Base-by-base conservation (phyloP, 2,888 invertebrate species). In the Latrodectus hesperus region DNA sequence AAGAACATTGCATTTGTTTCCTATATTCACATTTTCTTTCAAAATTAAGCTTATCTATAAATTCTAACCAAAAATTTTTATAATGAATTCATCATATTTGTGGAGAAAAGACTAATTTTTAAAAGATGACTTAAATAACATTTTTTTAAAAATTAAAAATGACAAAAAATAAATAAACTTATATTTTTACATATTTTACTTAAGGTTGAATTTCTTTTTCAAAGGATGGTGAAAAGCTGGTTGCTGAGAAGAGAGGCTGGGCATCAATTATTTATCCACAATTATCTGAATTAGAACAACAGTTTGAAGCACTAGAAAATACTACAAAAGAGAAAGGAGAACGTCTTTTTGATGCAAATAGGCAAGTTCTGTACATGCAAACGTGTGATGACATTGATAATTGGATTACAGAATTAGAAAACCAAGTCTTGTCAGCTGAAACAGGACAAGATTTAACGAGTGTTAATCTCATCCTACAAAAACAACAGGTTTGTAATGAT, bases 381-480 rank as follows among this genome's bases (percentile, higher is more conserved):
- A 98, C 98, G 60, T 98, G 98, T 93, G 99, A 99, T 92, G 99
- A 99, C 91, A 98, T 99, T 92, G 99, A 99, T 92, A 97, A 98
- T 0, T 99, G 99, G 97, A 98, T 99, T 94, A 97, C 96, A 92
- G 98, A 99, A 91, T 94, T 99, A 90, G 99, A 99, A 93, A 98
- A 98, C 91, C 99, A 99, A 93, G 98, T 98, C 92, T 96, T 97
- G 91, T 96, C 96, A 91, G 97, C 97, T 88, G 98, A 98, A 92
- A 97, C 97, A 71, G 98, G 98, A 90, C 93, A 93, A 88, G 99
- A 99, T 94, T 94, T 99, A 91, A 99, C 99, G 81, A 99, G 99
- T 74, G 99, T 99, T 88, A 99, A 99, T 92, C 98, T 99, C 92
- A 95, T 99, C 77, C 98, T 99, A 96, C 99, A 99, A 94, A 99